A percentile compares a stretch with the other conserved stretches of the same genome.
These are phyloP conservation scores for Pangasius djambal DNA, from an alignment of 2,797 vertebrate species.

Conservation along the genomic window DNA sequence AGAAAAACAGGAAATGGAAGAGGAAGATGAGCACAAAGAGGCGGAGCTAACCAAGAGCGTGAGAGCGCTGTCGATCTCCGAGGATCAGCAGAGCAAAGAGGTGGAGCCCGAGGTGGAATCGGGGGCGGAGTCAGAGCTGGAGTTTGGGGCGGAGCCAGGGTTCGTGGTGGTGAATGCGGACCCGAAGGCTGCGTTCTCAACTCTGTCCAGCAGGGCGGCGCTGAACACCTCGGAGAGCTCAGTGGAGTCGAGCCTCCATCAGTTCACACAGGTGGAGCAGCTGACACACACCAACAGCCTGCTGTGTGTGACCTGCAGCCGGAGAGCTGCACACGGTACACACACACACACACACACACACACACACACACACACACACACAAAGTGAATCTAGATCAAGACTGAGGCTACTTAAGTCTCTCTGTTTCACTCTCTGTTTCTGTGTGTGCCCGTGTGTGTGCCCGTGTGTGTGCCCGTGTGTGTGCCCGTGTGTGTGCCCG, in stretches of 20 bases:
- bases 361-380: background rate
- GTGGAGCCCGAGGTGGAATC: background rate
- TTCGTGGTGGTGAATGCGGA: conserved; percentile 78
- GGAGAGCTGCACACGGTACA: conserved; percentile 66
- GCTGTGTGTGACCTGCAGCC: conserved; percentile 88
- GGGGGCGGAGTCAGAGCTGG: conserved; percentile 61
- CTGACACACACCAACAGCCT: conserved; percentile 89
- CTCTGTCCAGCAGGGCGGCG: conserved; percentile 78
- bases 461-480: no score
- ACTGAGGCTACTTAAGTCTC: background rate
- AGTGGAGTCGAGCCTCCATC: conserved; percentile 85
- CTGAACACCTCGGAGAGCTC: conserved; percentile 83
- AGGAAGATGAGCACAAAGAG: conserved; percentile 41
- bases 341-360: background rate
- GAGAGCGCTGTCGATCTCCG: conserved; percentile 69
- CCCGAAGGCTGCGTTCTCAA: conserved; percentile 85
- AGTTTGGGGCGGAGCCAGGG: conserved; percentile 57
- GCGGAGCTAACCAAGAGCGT: conserved; percentile 55
- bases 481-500: no score
- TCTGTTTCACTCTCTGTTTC: background rate
- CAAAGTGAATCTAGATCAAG: background rate
- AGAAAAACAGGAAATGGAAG: conserved; percentile 48
- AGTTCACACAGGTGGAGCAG: conserved; percentile 92
- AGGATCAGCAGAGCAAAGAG: conserved; percentile 22
- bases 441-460: background rate